A percentile compares a stretch with the other conserved stretches of the same genome.
These are phyloP conservation scores for Choloepus hoffmanni DNA, from an alignment of 2,113 vertebrate species.

Conservation along the genomic window DNA sequence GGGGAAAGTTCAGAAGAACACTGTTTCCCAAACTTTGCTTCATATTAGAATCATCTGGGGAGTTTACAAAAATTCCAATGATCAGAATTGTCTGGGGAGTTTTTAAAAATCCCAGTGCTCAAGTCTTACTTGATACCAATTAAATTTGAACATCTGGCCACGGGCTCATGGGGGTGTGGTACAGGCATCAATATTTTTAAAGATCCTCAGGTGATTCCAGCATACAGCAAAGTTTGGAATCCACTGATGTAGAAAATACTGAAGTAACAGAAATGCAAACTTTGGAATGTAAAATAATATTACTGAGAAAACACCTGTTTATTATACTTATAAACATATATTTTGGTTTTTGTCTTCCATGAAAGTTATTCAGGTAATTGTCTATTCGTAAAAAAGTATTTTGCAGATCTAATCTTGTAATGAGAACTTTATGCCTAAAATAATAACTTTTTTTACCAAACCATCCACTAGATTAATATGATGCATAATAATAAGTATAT, in stretches of 20 bases:
- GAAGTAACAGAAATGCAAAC: background rate
- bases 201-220: background rate
- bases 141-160: background rate
- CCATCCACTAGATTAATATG: background rate
- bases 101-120: background rate
- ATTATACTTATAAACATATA: background rate
- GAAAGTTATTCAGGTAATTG: background rate
- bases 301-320: background rate
- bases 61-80: background rate
- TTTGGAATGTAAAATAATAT: background rate
- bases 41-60: background rate
- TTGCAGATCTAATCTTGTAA: background rate
- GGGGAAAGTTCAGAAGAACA: background rate
- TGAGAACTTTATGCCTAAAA: background rate
- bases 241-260: background rate
- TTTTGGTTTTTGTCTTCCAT: background rate
- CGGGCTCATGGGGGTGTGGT: accelerated
- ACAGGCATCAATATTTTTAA: background rate
- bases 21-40: background rate
- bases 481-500: background rate
- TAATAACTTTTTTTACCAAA: background rate
- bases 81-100: too few species aligned
- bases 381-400: background rate
- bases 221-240: background rate
- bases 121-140: background rate